phyloP scores from a whole-genome alignment of 1,140 invertebrate species.

The Luehdorfia chinensis region DNA sequence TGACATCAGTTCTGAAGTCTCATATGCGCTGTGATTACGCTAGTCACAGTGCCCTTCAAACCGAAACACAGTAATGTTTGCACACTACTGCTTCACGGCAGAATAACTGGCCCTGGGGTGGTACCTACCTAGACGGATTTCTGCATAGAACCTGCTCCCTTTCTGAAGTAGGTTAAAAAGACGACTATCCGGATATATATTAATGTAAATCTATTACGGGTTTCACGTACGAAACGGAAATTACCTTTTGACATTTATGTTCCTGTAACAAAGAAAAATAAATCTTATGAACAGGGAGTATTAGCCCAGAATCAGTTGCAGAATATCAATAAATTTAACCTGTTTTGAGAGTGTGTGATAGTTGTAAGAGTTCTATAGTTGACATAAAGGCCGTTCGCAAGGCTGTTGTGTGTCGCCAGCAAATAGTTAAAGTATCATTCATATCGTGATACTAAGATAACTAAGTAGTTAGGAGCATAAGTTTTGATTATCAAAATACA shows the following conservation, averaged over 20 bases:
- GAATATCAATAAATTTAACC: not conserved
- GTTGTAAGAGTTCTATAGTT: slow-evolving; percentile 45
- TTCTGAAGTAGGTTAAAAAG: no score
- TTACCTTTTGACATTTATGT: not conserved
- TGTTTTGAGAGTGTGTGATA: slow-evolving; percentile 34
- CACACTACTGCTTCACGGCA: no score
- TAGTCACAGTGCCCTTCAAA: no score
- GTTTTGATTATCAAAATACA: no score
- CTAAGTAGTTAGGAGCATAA: no score
- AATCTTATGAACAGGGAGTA: slow-evolving; percentile 1
- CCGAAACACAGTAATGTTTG: no score
- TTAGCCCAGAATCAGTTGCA: not conserved
- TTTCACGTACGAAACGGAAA: slow-evolving; percentile 20
- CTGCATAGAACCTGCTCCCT: no score
- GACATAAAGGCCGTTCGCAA: slow-evolving; percentile 53
- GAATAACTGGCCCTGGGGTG: no score
- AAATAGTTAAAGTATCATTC: slow-evolving; percentile 4
- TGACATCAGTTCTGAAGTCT: no score
- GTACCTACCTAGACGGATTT: no score
- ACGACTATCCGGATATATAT: slow-evolving; percentile 15
- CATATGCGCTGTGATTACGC: no score
- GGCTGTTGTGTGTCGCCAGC: slow-evolving; percentile 30
- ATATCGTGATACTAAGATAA: slow-evolving; percentile 9
- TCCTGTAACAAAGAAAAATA: slow-evolving; percentile 5
- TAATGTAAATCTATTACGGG: slow-evolving; percentile 8